These are phyloP conservation scores for Drosophila sp. DNA, from an alignment of 1,140 invertebrate species.

Conservation along the genomic window DNA sequence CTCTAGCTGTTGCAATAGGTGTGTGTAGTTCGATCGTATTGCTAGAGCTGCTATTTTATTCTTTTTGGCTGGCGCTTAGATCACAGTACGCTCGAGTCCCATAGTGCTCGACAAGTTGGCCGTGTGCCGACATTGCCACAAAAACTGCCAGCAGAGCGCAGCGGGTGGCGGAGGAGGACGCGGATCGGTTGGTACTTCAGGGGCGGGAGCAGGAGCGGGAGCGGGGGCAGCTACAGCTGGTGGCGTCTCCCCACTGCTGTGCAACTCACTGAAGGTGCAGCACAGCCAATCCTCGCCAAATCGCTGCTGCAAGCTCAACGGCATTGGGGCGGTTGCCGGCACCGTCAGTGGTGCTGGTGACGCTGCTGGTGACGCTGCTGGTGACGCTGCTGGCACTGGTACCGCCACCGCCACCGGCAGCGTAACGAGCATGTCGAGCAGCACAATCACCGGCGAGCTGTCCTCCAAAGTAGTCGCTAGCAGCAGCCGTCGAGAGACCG, in stretches of 20 bases:
- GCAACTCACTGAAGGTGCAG: slow-evolving; percentile 83
- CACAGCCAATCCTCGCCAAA: slow-evolving; percentile 84
- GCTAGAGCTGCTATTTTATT: slow-evolving; percentile 45
- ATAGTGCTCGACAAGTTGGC: slow-evolving; percentile 87
- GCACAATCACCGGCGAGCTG: slow-evolving; percentile 77
- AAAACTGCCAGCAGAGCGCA: slow-evolving; percentile 86
- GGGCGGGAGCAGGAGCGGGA: slow-evolving; percentile 11
- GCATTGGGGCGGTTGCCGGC: slow-evolving; percentile 26
- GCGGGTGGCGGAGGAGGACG: slow-evolving; percentile 17
- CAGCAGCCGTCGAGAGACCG: slow-evolving; percentile 77
- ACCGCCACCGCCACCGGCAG: slow-evolving; percentile 55
- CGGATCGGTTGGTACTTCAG: slow-evolving; percentile 10
- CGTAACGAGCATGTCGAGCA: slow-evolving; percentile 77
- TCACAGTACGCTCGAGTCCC: slow-evolving; percentile 89
- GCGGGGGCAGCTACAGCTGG: slow-evolving; percentile 9
- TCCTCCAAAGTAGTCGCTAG: slow-evolving; percentile 77
- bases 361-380: slow-evolving; percentile 40
- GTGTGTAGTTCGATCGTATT: slow-evolving; percentile 6
- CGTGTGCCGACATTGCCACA: slow-evolving; percentile 90
- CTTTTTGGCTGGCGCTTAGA: slow-evolving; percentile 82
- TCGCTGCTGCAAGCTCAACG: slow-evolving; percentile 81
- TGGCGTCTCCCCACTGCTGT: slow-evolving; percentile 56
- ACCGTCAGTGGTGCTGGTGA: slow-evolving; percentile 29
- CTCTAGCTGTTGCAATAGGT: background rate
- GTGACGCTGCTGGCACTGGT: slow-evolving; percentile 20